Conservation (phyloP, 2,797 vertebrate genomes). For the Denticeps clupeoides region DNA sequence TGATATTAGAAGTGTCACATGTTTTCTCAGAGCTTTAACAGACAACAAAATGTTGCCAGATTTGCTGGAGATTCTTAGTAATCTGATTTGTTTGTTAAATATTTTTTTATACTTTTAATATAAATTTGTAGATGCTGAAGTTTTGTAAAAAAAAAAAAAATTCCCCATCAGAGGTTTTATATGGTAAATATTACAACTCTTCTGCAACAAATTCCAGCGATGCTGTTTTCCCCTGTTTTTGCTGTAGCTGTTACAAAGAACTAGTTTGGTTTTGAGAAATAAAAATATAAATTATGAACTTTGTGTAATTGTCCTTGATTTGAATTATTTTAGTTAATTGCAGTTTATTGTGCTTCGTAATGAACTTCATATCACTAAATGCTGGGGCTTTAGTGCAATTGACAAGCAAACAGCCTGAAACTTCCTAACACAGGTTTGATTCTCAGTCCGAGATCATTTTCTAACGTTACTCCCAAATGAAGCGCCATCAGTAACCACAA, state of each 20-base stretch:
- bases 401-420: no score
- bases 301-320: conserved; percentile 20
- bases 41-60: conserved; percentile 41
- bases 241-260: conserved; percentile 67
- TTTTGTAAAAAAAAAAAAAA: conserved; percentile 70
- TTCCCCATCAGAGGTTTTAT: conserved; percentile 65
- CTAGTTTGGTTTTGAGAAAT: conserved; percentile 69
- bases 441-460: no score
- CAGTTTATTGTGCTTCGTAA: background rate
- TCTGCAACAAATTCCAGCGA: conserved; percentile 49
- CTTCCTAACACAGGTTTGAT: no score
- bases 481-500: no score
- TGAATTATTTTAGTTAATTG: background rate
- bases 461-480: no score
- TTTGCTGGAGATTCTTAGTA: conserved; percentile 54
- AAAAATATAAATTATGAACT: conserved; percentile 77
- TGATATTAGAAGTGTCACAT: conserved; percentile 56
- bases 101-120: conserved; percentile 70
- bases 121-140: conserved; percentile 47
- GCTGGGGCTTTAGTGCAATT: no score
- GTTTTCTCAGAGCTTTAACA: conserved; percentile 56
- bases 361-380: no score
- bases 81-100: conserved; percentile 65
- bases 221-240: conserved; percentile 50
- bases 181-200: conserved; percentile 41